phyloP scores from a whole-genome alignment of 2,888 invertebrate species.

The Marronus borbonicus region DNA sequence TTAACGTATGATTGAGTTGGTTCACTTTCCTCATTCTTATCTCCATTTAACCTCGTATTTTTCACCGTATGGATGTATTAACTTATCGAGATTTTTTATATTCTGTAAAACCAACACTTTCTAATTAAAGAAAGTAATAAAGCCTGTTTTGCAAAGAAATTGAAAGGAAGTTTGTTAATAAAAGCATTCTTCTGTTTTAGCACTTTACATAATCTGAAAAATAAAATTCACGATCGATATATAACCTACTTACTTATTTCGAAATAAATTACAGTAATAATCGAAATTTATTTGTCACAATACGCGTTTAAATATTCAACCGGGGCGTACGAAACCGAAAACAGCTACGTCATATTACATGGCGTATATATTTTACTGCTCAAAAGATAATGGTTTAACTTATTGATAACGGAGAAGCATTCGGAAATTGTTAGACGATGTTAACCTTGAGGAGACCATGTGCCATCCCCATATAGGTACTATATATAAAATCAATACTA shows the following conservation, averaged over 20 bases:
- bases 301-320: neutral
- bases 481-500: slow-evolving; percentile 21
- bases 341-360: slow-evolving; percentile 1
- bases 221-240: neutral
- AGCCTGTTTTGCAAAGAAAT: too few relatives aligned
- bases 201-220: neutral
- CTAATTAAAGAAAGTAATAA: too few relatives aligned
- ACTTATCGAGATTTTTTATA: too few relatives aligned
- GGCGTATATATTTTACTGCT: slow-evolving; percentile 16
- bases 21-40: too few relatives aligned
- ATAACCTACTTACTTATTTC: neutral
- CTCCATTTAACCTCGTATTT: too few relatives aligned
- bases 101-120: too few relatives aligned
- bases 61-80: too few relatives aligned
- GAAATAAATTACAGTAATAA: neutral
- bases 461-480: slow-evolving; percentile 40
- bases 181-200: neutral
- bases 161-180: too few relatives aligned
- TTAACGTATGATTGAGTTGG: too few relatives aligned
- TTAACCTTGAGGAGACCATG: slow-evolving; percentile 30
- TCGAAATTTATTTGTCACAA: slow-evolving; percentile 5
- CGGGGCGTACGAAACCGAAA: neutral
- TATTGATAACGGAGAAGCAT: slow-evolving; percentile 18
- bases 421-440: slow-evolving; percentile 19
- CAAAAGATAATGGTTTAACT: slow-evolving; percentile 1